These are phyloP conservation scores for Sebastes oblongus DNA, from an alignment of 2,797 vertebrate genomes.

Conservation along the genomic window DNA sequence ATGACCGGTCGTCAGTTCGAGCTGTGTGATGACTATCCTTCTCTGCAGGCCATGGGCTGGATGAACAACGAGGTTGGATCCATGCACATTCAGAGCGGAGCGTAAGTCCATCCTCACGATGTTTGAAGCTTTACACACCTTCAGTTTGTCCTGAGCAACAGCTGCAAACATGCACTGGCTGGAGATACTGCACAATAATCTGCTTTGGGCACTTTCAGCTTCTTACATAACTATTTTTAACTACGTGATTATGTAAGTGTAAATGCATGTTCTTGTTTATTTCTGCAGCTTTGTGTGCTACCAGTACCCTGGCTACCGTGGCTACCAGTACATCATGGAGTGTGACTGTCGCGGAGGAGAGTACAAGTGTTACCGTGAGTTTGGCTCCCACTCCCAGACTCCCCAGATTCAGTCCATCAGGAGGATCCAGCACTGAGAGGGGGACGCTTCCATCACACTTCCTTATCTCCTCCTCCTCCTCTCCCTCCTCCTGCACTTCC, in stretches of 20 bases:
- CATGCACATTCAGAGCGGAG: constrained; percentile 88
- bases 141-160: neutral
- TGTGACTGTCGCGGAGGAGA: constrained; percentile 88
- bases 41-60: constrained; percentile 95
- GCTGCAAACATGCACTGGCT: neutral
- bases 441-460: constrained; percentile 24
- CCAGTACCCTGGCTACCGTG: constrained; percentile 94
- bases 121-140: neutral
- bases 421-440: constrained; percentile 91
- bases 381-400: constrained; percentile 90
- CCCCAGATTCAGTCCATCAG: constrained; percentile 95
- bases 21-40: constrained; percentile 91
- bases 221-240: neutral
- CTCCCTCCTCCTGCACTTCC: constrained; percentile 33
- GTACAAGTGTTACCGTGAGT: constrained; percentile 93
- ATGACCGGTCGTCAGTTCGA: constrained; percentile 91
- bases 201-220: neutral
- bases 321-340: constrained; percentile 94
- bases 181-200: neutral
- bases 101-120: constrained; percentile 82
- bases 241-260: neutral
- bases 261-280: neutral
- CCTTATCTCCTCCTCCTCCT: constrained; percentile 39
- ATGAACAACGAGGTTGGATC: constrained; percentile 91
- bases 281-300: constrained; percentile 91